Conservation (phyloP, 1,140 invertebrate species). For the Acromyrmex heyeri region DNA sequence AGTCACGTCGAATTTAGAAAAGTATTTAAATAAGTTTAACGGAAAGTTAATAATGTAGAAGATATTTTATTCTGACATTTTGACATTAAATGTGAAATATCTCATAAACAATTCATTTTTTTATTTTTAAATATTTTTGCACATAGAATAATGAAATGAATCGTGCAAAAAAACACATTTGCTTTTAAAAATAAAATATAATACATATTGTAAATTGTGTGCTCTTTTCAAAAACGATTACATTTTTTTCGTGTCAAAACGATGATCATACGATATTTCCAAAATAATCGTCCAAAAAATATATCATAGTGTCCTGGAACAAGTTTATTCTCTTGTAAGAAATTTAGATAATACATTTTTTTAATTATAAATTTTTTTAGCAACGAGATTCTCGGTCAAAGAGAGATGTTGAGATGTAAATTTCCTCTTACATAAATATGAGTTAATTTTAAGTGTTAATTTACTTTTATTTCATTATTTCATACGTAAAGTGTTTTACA, state of each 20-base stretch:
- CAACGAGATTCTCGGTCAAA: neutral
- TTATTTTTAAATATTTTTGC: neutral
- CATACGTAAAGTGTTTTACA: neutral
- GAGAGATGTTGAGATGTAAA: neutral
- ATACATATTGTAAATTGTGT: neutral
- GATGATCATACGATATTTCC: neutral
- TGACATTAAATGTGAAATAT: neutral
- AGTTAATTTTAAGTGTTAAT: neutral
- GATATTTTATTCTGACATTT: neutral
- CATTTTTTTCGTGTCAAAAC: neutral
- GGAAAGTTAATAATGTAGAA: neutral
- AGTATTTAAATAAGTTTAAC: neutral
- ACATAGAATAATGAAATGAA: neutral
- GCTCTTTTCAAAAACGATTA: neutral
- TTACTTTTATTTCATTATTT: neutral
- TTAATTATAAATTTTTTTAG: neutral
- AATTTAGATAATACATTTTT: neutral
- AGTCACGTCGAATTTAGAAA: neutral
- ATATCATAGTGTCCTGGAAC: neutral
- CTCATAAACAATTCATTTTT: neutral
- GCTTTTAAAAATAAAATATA: conserved; percentile 4
- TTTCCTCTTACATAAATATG: conserved; percentile 1
- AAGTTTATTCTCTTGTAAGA: neutral
- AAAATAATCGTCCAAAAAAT: neutral
- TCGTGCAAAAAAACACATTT: neutral